Percentiles rank a stretch among this genome's conserved stretches.
phyloP scores from a whole-genome alignment of 2,888 invertebrate genomes.

The Acleris sparsana region DNA sequence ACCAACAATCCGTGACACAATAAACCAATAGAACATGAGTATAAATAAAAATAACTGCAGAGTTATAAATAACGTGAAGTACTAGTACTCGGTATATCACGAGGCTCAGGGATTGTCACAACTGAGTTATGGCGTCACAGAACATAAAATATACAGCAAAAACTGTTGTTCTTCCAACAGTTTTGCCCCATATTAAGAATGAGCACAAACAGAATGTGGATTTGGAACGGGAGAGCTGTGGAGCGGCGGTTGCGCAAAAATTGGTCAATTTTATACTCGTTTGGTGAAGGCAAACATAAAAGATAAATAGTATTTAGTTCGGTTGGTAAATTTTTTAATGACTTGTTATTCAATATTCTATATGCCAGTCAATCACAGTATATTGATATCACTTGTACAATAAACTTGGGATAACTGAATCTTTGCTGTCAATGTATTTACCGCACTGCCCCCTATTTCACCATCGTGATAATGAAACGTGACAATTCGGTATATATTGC shows the following conservation, averaged over 20 bases:
- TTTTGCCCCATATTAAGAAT: slow-evolving; percentile 83
- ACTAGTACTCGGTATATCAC: slow-evolving; percentile 69
- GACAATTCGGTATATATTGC: too few species aligned
- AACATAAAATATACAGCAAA: slow-evolving; percentile 82
- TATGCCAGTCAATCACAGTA: too few species aligned
- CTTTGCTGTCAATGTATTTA: too few species aligned
- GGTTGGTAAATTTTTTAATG: too few species aligned
- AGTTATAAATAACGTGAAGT: slow-evolving; percentile 62
- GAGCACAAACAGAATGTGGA: slow-evolving; percentile 81
- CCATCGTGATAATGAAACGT: too few species aligned
- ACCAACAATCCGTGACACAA: slow-evolving; percentile 74
- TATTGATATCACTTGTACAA: too few species aligned
- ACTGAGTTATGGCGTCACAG: slow-evolving; percentile 80
- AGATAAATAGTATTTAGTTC: too few species aligned
- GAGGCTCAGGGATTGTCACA: slow-evolving; percentile 73
- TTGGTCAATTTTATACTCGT: too few species aligned
- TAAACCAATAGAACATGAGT: slow-evolving; percentile 77
- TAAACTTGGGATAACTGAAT: too few species aligned
- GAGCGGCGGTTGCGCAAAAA: slow-evolving; percentile 51
- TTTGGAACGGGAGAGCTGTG: slow-evolving; percentile 61
- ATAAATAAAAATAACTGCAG: slow-evolving; percentile 77
- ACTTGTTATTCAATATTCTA: too few species aligned
- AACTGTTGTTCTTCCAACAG: slow-evolving; percentile 83
- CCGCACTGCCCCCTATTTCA: too few species aligned
- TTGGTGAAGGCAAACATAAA: too few species aligned